Evolutionary conservation across 2,888 invertebrate species (phyloP), one percentile per base, ranked within the genome.

Genomic region (Dascillus cervinus): DNA sequence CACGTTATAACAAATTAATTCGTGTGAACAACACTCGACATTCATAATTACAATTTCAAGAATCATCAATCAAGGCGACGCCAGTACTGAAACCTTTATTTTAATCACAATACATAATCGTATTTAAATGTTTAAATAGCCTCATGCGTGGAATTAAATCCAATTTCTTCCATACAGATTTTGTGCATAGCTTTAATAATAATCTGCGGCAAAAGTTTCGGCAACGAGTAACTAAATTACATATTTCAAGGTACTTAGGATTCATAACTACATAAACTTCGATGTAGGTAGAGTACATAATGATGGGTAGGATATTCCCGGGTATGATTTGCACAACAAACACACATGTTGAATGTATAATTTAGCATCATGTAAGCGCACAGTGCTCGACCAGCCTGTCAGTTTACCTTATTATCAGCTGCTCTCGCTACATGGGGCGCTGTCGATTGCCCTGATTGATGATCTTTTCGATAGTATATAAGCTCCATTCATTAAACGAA

Each of bases 261-360:
- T n/a, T n/a, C n/a, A n/a, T n/a, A n/a, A n/a, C n/a, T n/a, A n/a
- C n/a, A n/a, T 29, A 17, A 26, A 29, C 35, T 34, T 32, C 49
- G 52, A 47, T 47, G 54, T 50, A 51, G 54, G 53, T 52, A 52
- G 42, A 44, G 41, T 43, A 47, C 47, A 47, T 54, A 52, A 53
- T 54, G 48, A 55, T 46, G 43, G 49, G 43, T 41, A 39, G 23
- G 39, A 39, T 17, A 10, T 11, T 44, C 43, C 44, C 27, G 35
- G 40, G 46, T 46, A 53, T 50, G 54, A 54, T 52, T 56, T 53
- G 52, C 54, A 49, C 44, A 44, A 47, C 49, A 50, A 52, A 50
- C 53, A 52, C 47, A 49, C 49, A 52, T 50, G 52, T 45, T 49
- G 52, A 50, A 50, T 51, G 44, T 49, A 47, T 50, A 52, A 50